Percentiles rank a stretch among this genome's conserved stretches.
Conservation (phyloP, 1,140 invertebrate species). For the Ganaspis sp. region DNA sequence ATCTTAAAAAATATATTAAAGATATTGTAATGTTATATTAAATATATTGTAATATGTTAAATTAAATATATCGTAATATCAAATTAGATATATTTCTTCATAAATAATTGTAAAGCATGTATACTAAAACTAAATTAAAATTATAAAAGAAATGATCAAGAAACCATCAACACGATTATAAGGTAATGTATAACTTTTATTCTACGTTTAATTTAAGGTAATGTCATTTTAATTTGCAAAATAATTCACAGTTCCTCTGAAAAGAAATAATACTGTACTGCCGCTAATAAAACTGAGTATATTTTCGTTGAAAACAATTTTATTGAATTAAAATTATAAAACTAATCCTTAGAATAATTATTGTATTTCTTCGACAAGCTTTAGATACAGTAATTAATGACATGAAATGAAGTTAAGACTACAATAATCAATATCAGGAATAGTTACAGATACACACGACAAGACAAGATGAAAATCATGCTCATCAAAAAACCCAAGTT, state of each 20-base stretch:
- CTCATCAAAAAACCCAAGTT: constrained; percentile 9
- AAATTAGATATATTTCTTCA: too few relatives aligned
- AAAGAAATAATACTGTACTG: not conserved
- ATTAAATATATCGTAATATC: too few relatives aligned
- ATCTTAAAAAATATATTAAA: too few relatives aligned
- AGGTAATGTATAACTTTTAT: constrained; percentile 14
- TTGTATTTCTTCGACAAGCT: constrained; percentile 62
- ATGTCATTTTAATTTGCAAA: constrained; percentile 1
- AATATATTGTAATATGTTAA: too few relatives aligned
- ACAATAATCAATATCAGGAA: constrained; percentile 56
- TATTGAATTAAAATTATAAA: constrained; percentile 71
- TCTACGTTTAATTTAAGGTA: constrained; percentile 1
- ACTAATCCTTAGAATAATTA: constrained; percentile 69
- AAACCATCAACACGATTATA: constrained; percentile 1
- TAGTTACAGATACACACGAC: constrained; percentile 43
- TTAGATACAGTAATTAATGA: constrained; percentile 55
- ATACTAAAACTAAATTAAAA: too few relatives aligned
- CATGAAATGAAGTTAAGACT: constrained; percentile 39
- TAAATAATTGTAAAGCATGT: too few relatives aligned
- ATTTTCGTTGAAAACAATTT: constrained; percentile 70
- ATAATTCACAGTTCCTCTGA: not conserved
- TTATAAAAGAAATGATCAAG: not conserved
- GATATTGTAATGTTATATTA: too few relatives aligned
- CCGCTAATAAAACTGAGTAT: constrained; percentile 32
- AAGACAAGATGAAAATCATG: constrained; percentile 29